Conservation (phyloP, 2,113 vertebrate genomes). For the Trochalopteron elliotii region DNA sequence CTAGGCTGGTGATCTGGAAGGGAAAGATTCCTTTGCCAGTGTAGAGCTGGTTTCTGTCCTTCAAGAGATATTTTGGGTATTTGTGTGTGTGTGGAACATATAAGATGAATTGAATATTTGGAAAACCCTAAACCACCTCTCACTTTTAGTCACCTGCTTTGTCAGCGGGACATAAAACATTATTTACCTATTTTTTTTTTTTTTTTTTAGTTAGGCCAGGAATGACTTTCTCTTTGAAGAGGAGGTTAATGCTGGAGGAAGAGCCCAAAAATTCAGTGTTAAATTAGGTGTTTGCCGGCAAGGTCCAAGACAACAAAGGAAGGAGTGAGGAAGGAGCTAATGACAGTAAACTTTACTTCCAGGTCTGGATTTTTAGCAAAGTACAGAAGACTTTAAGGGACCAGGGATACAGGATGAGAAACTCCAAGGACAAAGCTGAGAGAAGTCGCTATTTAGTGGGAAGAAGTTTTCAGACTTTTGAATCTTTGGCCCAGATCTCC, state of each 20-base stretch:
- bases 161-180: neutral
- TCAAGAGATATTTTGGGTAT: neutral
- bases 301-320: neutral
- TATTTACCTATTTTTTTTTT: neutral
- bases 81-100: rapidly evolving
- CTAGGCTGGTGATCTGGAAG: neutral
- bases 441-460: neutral
- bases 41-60: neutral
- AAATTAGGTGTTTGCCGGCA: neutral
- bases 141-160: neutral
- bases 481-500: neutral
- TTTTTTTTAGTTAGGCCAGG: neutral
- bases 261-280: neutral
- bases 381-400: neutral
- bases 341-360: neutral
- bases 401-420: neutral
- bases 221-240: neutral
- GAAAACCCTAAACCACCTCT: neutral
- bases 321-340: neutral
- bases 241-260: neutral
- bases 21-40: neutral
- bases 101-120: neutral
- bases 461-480: neutral
- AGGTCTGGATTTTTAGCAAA: neutral
- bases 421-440: neutral